phyloP scores from a whole-genome alignment of 2,797 vertebrate species.

The Nyctalus aviator region DNA sequence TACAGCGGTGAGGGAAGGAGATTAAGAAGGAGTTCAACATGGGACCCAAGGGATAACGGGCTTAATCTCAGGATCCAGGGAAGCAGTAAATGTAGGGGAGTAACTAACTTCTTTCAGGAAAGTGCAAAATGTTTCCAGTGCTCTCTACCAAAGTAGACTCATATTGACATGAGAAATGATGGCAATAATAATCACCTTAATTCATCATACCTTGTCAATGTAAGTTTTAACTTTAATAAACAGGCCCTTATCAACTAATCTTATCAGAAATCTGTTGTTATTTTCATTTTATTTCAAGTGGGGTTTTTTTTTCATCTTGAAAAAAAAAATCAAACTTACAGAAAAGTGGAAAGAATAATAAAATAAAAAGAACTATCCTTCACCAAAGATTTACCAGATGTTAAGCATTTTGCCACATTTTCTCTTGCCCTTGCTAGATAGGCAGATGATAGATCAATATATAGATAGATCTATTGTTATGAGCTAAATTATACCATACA shows the following conservation, averaged over 20 bases:
- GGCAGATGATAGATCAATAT: background rate
- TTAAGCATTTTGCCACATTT: background rate
- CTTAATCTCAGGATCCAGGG: background rate
- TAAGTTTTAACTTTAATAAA: conserved; percentile 14
- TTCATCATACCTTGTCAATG: background rate
- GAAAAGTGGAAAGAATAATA: conserved; percentile 22
- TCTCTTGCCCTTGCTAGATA: background rate
- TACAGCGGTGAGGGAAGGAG: background rate
- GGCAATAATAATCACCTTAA: background rate
- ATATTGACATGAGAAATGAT: background rate
- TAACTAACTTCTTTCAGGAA: background rate
- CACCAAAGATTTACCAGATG: background rate
- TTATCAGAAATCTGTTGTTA: background rate
- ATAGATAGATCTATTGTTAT: background rate
- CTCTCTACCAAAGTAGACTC: background rate
- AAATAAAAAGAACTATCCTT: background rate
- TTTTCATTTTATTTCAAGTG: background rate
- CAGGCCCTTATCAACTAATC: background rate
- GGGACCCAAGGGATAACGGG: background rate
- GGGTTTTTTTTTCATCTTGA: background rate
- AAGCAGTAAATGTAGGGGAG: background rate
- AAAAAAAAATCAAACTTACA: background rate
- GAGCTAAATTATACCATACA: background rate
- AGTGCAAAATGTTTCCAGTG: background rate
- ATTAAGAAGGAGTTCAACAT: background rate